phyloP scores from a whole-genome alignment of 2,797 vertebrate genomes.

The Arvicola amphibius region DNA sequence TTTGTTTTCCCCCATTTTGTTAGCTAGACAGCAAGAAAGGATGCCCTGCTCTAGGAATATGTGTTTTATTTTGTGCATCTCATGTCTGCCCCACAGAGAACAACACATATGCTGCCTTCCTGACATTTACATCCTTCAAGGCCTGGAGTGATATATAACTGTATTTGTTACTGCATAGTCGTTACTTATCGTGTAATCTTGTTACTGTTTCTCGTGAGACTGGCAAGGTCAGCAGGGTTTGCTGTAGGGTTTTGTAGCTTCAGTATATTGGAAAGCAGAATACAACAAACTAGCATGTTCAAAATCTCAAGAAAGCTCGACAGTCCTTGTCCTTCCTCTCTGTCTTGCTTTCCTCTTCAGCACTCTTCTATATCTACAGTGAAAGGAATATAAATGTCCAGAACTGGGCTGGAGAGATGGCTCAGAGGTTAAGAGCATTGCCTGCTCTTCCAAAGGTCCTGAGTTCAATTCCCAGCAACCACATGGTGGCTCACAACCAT shows the following conservation, averaged over 20 bases:
- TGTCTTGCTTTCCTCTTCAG: slow-evolving; percentile 8
- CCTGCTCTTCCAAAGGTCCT: no score
- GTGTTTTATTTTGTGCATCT: not conserved
- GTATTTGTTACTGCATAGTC: not conserved
- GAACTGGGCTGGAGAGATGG: no score
- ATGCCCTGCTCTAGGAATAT: not conserved
- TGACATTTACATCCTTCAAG: not conserved
- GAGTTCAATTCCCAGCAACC: no score
- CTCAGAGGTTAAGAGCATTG: no score
- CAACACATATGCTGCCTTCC: not conserved
- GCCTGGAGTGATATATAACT: not conserved
- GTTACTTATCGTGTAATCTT: not conserved
- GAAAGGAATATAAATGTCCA: slow-evolving; percentile 9
- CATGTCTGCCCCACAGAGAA: not conserved
- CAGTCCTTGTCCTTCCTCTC: not conserved
- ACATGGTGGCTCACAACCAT: no score
- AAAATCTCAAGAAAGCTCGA: slow-evolving; percentile 41
- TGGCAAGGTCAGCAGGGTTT: not conserved
- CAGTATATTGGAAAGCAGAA: not conserved
- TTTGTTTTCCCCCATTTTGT: not conserved
- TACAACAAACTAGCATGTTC: not conserved
- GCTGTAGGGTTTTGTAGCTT: not conserved
- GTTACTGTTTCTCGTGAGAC: not conserved
- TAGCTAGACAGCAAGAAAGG: not conserved
- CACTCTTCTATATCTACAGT: not conserved